Base-by-base conservation (phyloP, 2,797 vertebrate species). In the Gambelia wislizenii region DNA sequence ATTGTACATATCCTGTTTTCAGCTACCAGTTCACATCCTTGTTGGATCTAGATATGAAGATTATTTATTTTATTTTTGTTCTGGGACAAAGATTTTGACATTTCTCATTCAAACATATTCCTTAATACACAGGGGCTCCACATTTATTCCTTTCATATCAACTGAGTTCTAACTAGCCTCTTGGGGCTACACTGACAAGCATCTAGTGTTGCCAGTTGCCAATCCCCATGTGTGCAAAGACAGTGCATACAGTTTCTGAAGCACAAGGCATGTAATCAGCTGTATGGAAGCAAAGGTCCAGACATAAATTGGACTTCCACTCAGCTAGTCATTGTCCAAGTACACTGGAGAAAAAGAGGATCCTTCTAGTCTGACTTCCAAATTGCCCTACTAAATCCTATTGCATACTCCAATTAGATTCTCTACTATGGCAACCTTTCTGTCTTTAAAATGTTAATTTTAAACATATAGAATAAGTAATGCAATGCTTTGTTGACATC, bases 311-410 rank as follows among this genome's bases (percentile, higher is more conserved):
- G 4, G 33, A 85, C 83, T 0, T 6, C 75, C 30, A 0, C 52
- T 87, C n/a, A 79, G 36, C 47, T 47, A 1, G 33, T 14, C 59
- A 30, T 52, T 89, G 0, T 88, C 91, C 30, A 36, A 61, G n/a
- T 10, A 75, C 5, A 52, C 18, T 78, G 3, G 22, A 5, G 76
- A 69, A 13, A 87, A 89, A 33, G 39, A 0, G 77, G 1, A 49
- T 90, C 2, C 81, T 52, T 54, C 33, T 9, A 88, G 5, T 2
- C 69, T 83, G 49, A 14, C 49, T 79, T 20, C 52, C 67, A 16
- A 36, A 25, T 92, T 90, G 30, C 30, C 18, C 2, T 87, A 91
- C 86, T 81, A 56, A 91, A 30, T 64, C 7, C 76, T 67, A 6
- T 0, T 49, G 2, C 64, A 64, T 78, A n/a, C 2, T 86, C 20